Base-by-base conservation (phyloP, 2,113 vertebrate genomes). In the Romanogobio albipinnatus region DNA sequence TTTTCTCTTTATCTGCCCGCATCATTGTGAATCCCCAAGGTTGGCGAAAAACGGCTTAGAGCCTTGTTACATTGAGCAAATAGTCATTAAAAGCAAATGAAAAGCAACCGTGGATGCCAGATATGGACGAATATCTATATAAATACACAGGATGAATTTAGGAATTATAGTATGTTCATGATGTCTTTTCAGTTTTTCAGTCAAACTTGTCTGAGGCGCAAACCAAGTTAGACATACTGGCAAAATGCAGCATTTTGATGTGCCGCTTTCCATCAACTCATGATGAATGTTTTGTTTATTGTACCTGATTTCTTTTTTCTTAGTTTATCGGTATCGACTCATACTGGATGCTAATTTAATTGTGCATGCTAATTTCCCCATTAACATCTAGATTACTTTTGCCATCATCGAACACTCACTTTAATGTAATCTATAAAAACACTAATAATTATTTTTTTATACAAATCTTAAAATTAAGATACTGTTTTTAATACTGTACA, bases 51-150 rank as follows among this genome's bases (percentile, higher is more conserved):
- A 29, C 0, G 47, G 75, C 84, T 88, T 77, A 87, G 75, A 80
- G 45, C n/a, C 10, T 36, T 82, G 77, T 62, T 79, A 85, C 29
- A 3, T 68, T 82, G 66, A 87, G 85, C 90, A 90, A 88, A 88
- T 85, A 88, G 83, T 90, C 76, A 90, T 88, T 89, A 90, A 82
- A 89, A 76, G 61, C 26, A 53, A 68, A 82, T 77, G 43, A 82
- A 83, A 76, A 43, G 17, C 62, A 84, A 81, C 36, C 0, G 19
- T 64, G 43, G 43, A 45, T 62, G 26, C n/a, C 24, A 70, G 58
- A 53, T 70, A n/a, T 66, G 33, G 5, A 83, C 66, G 9, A 26
- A 71, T 7, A 39, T 61, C 33, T 78, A 24, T 15, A 61, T 33
- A 61, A 43, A 78, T 45, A 61, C 70, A 68, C 15, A 26, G 49